Conservation (phyloP, 2,113 vertebrate species). For the Tyrannus savana region DNA sequence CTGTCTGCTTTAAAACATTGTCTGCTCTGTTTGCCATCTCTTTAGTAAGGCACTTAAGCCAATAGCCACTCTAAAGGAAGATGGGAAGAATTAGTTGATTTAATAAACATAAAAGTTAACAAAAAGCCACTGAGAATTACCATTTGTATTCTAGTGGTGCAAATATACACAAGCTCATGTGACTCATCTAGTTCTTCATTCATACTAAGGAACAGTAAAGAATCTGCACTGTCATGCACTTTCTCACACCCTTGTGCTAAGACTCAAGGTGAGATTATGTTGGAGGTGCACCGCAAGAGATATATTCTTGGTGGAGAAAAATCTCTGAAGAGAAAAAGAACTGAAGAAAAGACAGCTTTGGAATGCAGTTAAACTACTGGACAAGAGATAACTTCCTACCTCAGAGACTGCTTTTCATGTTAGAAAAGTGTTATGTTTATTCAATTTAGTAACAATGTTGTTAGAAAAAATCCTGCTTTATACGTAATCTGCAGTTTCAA, state of each 20-base stretch:
- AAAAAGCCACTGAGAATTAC: background rate
- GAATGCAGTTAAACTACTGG: no score
- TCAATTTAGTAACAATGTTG: no score
- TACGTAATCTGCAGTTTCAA: no score
- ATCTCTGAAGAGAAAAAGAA: no score
- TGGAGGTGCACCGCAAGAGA: no score
- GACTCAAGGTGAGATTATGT: background rate
- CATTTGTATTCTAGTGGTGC: background rate
- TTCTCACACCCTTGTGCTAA: background rate
- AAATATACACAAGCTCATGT: background rate
- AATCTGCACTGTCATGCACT: background rate
- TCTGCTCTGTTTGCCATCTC: background rate
- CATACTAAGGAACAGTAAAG: background rate
- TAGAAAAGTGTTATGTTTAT: no score
- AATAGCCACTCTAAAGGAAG: background rate
- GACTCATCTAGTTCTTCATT: background rate
- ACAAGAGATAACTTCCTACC: no score
- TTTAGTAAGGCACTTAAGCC: background rate
- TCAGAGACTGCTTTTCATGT: no score
- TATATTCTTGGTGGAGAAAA: no score
- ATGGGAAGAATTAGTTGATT: background rate
- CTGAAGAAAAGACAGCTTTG: no score
- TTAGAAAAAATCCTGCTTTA: no score
- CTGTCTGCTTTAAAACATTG: background rate
- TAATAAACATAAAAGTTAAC: background rate